Conservation (phyloP, 2,888 invertebrate species). For the Syritta pipiens region DNA sequence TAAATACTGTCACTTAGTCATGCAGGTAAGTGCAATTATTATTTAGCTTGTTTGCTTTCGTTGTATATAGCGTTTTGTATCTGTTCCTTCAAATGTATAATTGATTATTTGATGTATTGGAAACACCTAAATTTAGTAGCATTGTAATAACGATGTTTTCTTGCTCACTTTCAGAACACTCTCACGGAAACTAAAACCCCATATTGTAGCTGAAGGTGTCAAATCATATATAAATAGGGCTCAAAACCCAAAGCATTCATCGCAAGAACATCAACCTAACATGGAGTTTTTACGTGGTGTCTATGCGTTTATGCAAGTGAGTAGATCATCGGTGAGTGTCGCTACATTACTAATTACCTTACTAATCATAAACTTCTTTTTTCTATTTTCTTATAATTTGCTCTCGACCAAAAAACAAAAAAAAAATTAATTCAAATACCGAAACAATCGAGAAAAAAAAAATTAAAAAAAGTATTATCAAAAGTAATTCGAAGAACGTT, state of each 20-base stretch:
- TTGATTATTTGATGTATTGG: no score
- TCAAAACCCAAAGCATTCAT: conserved; percentile 77
- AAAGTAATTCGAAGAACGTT: conserved; percentile 37
- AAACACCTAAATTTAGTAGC: no score
- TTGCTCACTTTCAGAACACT: conserved; percentile 75
- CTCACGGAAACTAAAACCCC: conserved; percentile 79
- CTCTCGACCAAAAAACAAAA: conserved; percentile 69
- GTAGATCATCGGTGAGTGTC: conserved; percentile 81
- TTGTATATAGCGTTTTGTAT: no score
- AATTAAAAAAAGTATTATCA: conserved; percentile 30
- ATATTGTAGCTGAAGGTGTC: conserved; percentile 79
- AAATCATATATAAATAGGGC: conserved; percentile 79
- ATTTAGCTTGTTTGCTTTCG: no score
- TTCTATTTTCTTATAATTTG: conserved; percentile 75
- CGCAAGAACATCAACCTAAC: conserved; percentile 79
- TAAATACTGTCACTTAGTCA: no score
- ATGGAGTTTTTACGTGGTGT: conserved; percentile 81
- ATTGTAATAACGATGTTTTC: no score
- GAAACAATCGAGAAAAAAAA: conserved; percentile 53
- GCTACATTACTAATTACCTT: conserved; percentile 77
- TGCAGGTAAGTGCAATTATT: no score
- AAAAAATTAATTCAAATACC: conserved; percentile 45
- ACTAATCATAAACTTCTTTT: conserved; percentile 79
- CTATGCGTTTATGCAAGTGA: conserved; percentile 81
- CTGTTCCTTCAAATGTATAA: no score